Base-by-base conservation (phyloP, 2,888 invertebrate genomes). In the Pachymerium ferrugineum region DNA sequence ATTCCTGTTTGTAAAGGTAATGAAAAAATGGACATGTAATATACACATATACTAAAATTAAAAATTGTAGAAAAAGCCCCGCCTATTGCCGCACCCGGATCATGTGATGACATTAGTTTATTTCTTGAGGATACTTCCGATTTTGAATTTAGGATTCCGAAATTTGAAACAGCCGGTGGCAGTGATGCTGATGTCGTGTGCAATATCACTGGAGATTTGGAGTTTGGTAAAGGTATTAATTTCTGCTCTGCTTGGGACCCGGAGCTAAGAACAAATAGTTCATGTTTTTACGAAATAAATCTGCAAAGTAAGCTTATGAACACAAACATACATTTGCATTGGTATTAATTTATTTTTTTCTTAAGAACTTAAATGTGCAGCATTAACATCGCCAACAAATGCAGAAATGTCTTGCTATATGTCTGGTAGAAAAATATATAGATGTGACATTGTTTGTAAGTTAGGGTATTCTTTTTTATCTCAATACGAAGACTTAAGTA, bases 191-290 rank as follows among this genome's bases (percentile, higher is more conserved):
- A 31, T 12, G 70, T 70, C 31, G n/a, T 31, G 16, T 70, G 70
- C 16, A 29, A 28, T 5, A 16, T 70, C 2, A 29, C 29, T 14
- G 8, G 0, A n/a, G 22, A 31, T 70, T 30, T 0, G 12, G 19
- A 35, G 29, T 70, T n/a, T 19, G 70, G 33, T 33, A 12, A n/a
- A n/a, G 12, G 29, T n/a, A 70, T 19, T 35, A 70, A 70, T 70
- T 8, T 10, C 14, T 70, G 70, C 30, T n/a, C 5, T 31, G 70
- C 70, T 6, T 10, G 10, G 25, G 35, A 70, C 33, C 30, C 70
- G 0, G 19, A 33, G 6, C 0, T 3, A 1, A 31, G 70, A 33
- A n/a, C 19, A n/a, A 3, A 1, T 16, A 2, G 6, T 2, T 3
- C 1, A 0, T 70, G 35, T 70, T 3, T 3, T 10, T 35, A 33